Conservation (phyloP, 2,797 vertebrate species). For the Sebastiscus albofasciatus region DNA sequence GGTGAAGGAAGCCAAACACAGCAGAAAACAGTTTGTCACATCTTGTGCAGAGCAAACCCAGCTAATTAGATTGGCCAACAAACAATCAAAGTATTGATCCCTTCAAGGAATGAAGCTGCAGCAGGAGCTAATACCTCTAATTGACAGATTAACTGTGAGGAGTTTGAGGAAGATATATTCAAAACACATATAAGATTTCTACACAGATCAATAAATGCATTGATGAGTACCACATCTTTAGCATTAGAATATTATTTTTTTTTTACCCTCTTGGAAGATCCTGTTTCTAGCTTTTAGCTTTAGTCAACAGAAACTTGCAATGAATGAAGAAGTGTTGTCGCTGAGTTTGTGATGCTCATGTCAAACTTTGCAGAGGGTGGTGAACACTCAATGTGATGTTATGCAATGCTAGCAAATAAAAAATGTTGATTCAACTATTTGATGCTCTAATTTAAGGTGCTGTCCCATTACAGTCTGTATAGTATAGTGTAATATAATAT, state of each 20-base stretch:
- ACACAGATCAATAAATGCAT: not conserved
- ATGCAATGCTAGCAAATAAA: not conserved
- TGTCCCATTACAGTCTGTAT: not conserved
- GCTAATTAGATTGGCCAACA: not conserved
- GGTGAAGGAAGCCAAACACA: not conserved
- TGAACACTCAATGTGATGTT: not conserved
- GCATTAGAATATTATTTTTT: not conserved
- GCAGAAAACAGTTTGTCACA: not conserved
- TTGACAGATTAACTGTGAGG: no score
- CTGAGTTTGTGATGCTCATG: not conserved
- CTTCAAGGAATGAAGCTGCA: not conserved
- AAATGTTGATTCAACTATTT: not conserved
- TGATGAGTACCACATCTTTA: not conserved
- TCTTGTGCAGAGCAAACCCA: no score
- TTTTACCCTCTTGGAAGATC: not conserved
- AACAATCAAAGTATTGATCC: not conserved
- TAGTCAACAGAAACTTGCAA: not conserved
- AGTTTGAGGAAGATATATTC: no score
- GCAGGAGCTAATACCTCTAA: not conserved
- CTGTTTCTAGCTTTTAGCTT: not conserved
- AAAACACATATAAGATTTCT: not conserved
- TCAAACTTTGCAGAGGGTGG: not conserved
- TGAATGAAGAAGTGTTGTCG: not conserved
- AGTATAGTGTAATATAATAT: no score
- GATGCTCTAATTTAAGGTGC: not conserved